These are phyloP conservation scores for Phyllotreta striolata DNA, from an alignment of 2,888 invertebrate genomes.

Conservation along the genomic window DNA sequence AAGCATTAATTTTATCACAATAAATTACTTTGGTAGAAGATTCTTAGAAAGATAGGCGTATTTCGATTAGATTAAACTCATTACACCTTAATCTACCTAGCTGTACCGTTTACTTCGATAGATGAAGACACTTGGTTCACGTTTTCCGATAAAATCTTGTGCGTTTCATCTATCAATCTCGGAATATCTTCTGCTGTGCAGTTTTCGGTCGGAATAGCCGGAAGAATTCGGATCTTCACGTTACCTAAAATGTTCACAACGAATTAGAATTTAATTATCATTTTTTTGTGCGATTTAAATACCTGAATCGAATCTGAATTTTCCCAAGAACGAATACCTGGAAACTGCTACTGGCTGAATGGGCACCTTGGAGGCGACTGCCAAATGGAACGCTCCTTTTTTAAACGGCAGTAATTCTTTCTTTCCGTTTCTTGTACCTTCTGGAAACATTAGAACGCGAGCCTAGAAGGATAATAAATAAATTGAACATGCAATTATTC, in stretches of 20 bases:
- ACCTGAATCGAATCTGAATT: conserved; percentile 71
- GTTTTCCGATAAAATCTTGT: conserved; percentile 72
- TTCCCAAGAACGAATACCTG: conserved; percentile 76
- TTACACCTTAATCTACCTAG: conserved; percentile 5
- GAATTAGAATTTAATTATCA: conserved; percentile 6
- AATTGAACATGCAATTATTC: conserved; percentile 2
- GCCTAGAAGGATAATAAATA: conserved; percentile 63
- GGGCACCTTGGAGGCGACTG: conserved; percentile 82
- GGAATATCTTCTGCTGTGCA: conserved; percentile 70
- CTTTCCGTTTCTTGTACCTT: conserved; percentile 86
- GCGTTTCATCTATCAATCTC: conserved; percentile 71
- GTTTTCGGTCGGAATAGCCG: conserved; percentile 73
- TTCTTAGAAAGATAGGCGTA: no score
- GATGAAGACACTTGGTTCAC: conserved; percentile 60
- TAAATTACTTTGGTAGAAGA: no score
- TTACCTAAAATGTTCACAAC: conserved; percentile 63
- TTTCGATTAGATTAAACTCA: no score
- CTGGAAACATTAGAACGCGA: conserved; percentile 88
- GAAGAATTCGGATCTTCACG: conserved; percentile 76
- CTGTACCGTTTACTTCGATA: conserved; percentile 20
- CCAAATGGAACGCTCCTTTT: conserved; percentile 95
- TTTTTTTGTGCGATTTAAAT: conserved; percentile 33
- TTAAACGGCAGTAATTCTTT: conserved; percentile 87
- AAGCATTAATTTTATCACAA: no score
- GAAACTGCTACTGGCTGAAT: conserved; percentile 91